Evolutionary conservation across 2,113 vertebrate species (phyloP), one percentile per base, ranked within the genome.

Genomic region (Hippocampus zosterae): DNA sequence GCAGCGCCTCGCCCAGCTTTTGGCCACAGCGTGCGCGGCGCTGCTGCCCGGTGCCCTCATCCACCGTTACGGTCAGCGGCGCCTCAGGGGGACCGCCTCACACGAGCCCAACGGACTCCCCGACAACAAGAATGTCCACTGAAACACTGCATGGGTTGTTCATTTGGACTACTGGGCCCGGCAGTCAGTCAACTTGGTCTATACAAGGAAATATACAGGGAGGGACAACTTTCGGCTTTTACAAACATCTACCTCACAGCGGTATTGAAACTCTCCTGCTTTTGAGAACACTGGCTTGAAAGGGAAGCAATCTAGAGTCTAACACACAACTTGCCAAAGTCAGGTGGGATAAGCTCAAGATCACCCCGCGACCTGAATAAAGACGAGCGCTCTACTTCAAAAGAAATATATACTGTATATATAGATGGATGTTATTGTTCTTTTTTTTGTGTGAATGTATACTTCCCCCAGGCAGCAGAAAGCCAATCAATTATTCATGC

Each of bases 21-120:
- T 99, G 70, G 91, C 89, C 0, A 95, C 96, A n/a, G 97, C 97
- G 61, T 79, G 93, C 68, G 80, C 86, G 71, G 95, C 96, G 0
- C 88, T 99, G 81, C 85, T 98, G 64, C 97, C 97, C 15, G 94
- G 95, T 5, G 88, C 94, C 1, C 87, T 98, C 62, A 94, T 98
- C 88, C 96, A 94, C 65, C 92, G 71, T 68, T 93, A 93, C 81
- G 94, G 94, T 84, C 91, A 87, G 72, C 89, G 84, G 19, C 89
- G 84, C 23, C 88, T 95, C 80, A 91, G 84, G 55, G 73, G 93
- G 81, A 89, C n/a, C 0, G 48, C 89, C 0, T 71, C 69, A n/a
- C 86, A 65, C 0, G 52, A 82, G 29, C 67, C 85, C 64, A 91
- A 85, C 0, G 59, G 86, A 23, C 69, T 69, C 29, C 15, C 70